A percentile compares a stretch with the other conserved stretches of the same genome.
phyloP scores from a whole-genome alignment of 2,888 invertebrate genomes.

The Gibbula magus region DNA sequence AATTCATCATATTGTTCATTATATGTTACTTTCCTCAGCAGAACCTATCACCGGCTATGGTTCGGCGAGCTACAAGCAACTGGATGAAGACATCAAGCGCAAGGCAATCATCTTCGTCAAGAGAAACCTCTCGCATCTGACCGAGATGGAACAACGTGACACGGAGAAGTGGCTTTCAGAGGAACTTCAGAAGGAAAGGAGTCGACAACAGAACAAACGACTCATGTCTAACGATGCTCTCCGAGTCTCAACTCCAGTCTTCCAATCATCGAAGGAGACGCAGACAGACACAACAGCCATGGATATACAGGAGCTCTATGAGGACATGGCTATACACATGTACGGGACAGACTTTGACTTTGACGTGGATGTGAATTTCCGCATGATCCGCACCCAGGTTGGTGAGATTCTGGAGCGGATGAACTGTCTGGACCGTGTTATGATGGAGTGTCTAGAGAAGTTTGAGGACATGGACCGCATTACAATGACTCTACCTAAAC shows the following conservation, averaged over 20 bases:
- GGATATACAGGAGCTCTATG: conserved; percentile 37
- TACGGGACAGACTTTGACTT: conserved; percentile 36
- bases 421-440: conserved; percentile 10
- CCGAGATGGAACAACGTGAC: conserved; percentile 39
- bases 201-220: conserved; percentile 17
- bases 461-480: conserved; percentile 40
- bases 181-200: conserved; percentile 45
- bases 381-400: conserved; percentile 15
- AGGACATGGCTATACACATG: conserved; percentile 35
- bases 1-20: background rate
- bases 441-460: conserved; percentile 31
- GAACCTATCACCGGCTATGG: conserved; percentile 36
- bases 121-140: conserved; percentile 30
- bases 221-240: conserved; percentile 12
- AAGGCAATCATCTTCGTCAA: conserved; percentile 28
- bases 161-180: conserved; percentile 42
- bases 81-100: conserved; percentile 35
- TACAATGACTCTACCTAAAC: conserved; percentile 30
- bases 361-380: conserved; percentile 32
- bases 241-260: conserved; percentile 16
- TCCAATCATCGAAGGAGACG: conserved; percentile 35
- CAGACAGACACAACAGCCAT: conserved; percentile 39
- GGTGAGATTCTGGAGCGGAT: conserved; percentile 4
- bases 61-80: background rate
- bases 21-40: background rate